phyloP scores from a whole-genome alignment of 2,113 vertebrate genomes.

The Nothobranchius kuhntae region DNA sequence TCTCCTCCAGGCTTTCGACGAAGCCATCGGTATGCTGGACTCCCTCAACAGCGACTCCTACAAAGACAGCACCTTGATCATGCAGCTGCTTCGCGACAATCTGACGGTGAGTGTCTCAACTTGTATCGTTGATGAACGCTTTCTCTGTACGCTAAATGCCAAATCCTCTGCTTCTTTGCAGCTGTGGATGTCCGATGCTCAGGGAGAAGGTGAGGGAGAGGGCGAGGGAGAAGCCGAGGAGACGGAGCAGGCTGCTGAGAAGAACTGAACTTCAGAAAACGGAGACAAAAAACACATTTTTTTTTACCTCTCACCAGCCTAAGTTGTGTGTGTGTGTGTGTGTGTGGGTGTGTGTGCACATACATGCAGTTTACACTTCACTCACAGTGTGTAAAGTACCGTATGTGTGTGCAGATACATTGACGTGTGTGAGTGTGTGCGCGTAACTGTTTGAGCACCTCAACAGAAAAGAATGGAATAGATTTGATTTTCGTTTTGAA shows the following conservation, averaged over 20 bases:
- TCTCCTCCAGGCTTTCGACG: slow-evolving; percentile 88
- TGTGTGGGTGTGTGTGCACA: slow-evolving; percentile 58
- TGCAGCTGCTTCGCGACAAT: slow-evolving; percentile 99
- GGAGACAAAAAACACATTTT: slow-evolving; percentile 16
- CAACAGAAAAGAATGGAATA: slow-evolving; percentile 54
- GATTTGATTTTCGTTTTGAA: slow-evolving; percentile 18
- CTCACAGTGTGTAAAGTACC: slow-evolving; percentile 65
- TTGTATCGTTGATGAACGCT: neutral
- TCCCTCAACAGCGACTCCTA: slow-evolving; percentile 90
- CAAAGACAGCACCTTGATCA: slow-evolving; percentile 99
- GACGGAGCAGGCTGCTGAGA: slow-evolving; percentile 46
- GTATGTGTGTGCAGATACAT: slow-evolving; percentile 66
- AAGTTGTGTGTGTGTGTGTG: too few relatives aligned
- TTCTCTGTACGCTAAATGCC: neutral
- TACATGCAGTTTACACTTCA: slow-evolving; percentile 67
- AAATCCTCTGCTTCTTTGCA: slow-evolving; percentile 21
- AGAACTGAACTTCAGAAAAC: slow-evolving; percentile 50
- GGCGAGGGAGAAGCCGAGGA: slow-evolving; percentile 44
- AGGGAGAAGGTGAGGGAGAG: slow-evolving; percentile 54
- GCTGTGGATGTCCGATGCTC: slow-evolving; percentile 77
- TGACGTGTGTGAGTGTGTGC: slow-evolving; percentile 30
- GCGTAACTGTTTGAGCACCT: slow-evolving; percentile 54
- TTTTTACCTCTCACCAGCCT: slow-evolving; percentile 75
- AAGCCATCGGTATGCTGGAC: slow-evolving; percentile 91
- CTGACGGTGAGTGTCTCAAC: slow-evolving; percentile 80